A percentile compares a stretch with the other conserved stretches of the same genome.
Conservation (phyloP, 2,113 vertebrate species). For the Mirounga angustirostris region DNA sequence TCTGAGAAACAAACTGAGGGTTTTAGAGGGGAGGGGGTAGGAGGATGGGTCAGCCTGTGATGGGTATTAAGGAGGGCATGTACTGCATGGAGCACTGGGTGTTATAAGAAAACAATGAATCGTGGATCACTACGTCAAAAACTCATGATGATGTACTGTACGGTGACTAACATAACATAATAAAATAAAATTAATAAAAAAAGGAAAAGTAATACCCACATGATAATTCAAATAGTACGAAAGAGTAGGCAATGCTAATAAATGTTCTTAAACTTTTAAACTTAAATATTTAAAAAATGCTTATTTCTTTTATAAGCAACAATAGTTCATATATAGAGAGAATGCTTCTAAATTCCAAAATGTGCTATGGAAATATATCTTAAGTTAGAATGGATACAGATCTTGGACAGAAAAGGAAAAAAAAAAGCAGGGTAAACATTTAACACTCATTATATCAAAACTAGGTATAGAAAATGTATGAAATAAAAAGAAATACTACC, state of each 20-base stretch:
- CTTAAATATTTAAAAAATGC: constrained; percentile 23
- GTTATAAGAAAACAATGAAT: too few relatives aligned
- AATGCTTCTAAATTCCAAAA: constrained; percentile 29
- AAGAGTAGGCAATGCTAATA: background rate
- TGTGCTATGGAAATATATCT: background rate
- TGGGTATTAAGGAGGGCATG: too few relatives aligned
- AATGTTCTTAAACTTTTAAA: background rate
- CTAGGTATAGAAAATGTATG: background rate
- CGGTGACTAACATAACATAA: too few relatives aligned
- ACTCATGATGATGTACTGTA: too few relatives aligned
- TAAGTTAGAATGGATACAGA: constrained; percentile 40
- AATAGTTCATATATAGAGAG: background rate
- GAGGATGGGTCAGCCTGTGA: too few relatives aligned
- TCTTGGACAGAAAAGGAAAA: background rate
- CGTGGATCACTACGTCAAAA: too few relatives aligned
- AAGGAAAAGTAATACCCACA: background rate
- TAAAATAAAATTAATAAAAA: too few relatives aligned
- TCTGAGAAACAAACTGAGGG: too few relatives aligned
- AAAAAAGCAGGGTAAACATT: background rate
- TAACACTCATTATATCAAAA: background rate
- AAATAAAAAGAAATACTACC: constrained; percentile 56
- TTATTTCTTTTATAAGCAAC: background rate
- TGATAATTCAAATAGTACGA: constrained; percentile 43
- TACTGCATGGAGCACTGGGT: too few relatives aligned
- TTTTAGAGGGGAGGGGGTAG: too few relatives aligned